Conservation (phyloP, 2,797 vertebrate genomes). For the Thaleichthys pacificus region DNA sequence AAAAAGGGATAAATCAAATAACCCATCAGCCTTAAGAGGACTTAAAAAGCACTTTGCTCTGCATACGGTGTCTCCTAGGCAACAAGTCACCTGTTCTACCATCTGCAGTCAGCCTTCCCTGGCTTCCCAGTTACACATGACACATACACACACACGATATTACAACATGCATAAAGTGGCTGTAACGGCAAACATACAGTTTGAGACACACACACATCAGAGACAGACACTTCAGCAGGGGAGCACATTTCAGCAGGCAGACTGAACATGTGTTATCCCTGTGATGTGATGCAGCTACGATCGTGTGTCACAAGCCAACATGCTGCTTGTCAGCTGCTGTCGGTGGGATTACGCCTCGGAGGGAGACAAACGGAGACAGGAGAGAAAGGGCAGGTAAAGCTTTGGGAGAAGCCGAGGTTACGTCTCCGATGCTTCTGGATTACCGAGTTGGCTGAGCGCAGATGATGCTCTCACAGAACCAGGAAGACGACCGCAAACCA, state of each 20-base stretch:
- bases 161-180: too few species aligned
- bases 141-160: constrained; percentile 21
- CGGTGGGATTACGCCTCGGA: constrained; percentile 19
- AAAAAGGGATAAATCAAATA: constrained; percentile 50
- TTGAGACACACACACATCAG: background rate
- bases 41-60: constrained; percentile 20
- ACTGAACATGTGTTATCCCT: constrained; percentile 40
- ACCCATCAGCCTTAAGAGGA: constrained; percentile 33
- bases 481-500: too few species aligned
- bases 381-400: too few species aligned
- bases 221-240: constrained; percentile 47
- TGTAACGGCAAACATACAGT: constrained; percentile 21
- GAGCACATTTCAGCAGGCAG: constrained; percentile 52
- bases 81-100: constrained; percentile 60
- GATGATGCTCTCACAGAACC: too few species aligned
- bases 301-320: constrained; percentile 50
- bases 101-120: constrained; percentile 24
- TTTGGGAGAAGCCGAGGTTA: too few species aligned
- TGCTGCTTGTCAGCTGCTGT: constrained; percentile 49
- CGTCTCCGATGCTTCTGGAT: too few species aligned
- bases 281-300: constrained; percentile 44
- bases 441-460: too few species aligned
- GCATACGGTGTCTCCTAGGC: constrained; percentile 52
- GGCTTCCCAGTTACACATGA: background rate
- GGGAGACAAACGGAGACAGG: too few species aligned